Base-by-base conservation (phyloP, 2,113 vertebrate genomes). In the Gopherus evgoodei region DNA sequence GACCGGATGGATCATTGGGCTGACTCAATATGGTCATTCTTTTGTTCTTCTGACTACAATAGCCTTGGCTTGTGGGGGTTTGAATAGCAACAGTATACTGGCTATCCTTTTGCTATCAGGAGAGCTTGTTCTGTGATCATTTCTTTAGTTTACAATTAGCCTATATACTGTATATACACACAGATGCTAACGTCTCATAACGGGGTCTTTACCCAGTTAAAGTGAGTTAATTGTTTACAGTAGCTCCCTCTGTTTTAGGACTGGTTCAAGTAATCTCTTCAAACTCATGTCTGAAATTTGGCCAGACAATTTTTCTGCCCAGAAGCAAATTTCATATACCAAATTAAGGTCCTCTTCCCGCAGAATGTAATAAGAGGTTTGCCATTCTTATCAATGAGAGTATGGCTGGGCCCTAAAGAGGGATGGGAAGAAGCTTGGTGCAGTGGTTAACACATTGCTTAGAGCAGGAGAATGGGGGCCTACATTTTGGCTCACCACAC, bases 171-270 rank as follows among this genome's bases (percentile, higher is more conserved):
- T 35, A 27, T 50, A 47, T 22, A 78, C 13, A 38, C 4, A n/a
- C 52, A 53, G 7, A 9, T 0, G 27, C 53, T 27, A 25, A 62
- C 35, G 12, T 1, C 9, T 1, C 25, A 1, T 4, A 11, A 42
- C 6, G 13, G 19, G 88, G 13, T 0, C 78, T 42, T 17, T 0
- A 12, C 0, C 0, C 47, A 89, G 83, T 4, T 17, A 65, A 85
- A 35, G 1, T 79, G 44, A 72, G 5, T 44, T 19, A 2, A 76
- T 25, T 47, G 1, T 49, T 89, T 90, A 4, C 86, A 47, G 25
- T 35, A 19, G 49, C 62, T 44, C 62, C 47, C 65, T 89, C 53
- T 76, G 50, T 25, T 90, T 93, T 13, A 78, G 75, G 12, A 78
- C 12, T 27, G 3, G 85, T 50, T 2, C 50, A 16, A 44, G 31